These are phyloP conservation scores for Martes martes DNA, from an alignment of 2,113 vertebrate genomes.

Conservation along the genomic window DNA sequence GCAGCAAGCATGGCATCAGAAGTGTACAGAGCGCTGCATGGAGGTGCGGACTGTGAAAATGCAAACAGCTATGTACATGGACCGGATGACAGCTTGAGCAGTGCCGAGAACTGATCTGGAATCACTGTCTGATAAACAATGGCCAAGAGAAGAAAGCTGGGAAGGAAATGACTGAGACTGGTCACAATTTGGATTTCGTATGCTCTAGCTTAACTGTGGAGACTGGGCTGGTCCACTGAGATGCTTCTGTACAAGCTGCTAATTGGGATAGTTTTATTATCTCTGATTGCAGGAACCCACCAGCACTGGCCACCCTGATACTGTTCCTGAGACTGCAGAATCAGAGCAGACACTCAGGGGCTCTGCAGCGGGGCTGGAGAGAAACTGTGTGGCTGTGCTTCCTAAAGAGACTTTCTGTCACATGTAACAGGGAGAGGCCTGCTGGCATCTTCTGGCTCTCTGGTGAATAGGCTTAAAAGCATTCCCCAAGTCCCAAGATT, in stretches of 20 bases:
- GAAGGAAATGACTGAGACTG: neutral
- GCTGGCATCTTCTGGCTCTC: neutral
- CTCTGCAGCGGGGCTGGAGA: neutral
- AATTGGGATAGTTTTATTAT: neutral
- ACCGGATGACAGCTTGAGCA: neutral
- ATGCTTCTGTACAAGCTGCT: neutral
- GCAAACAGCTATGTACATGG: conserved; percentile 38
- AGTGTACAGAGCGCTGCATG: neutral
- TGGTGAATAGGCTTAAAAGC: neutral
- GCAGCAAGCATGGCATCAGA: neutral
- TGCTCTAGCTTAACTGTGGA: neutral
- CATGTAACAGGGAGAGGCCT: neutral
- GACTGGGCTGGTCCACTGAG: neutral
- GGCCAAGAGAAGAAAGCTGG: neutral
- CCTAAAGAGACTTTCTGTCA: neutral
- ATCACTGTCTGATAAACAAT: neutral
- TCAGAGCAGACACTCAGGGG: neutral
- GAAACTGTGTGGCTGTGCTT: neutral
- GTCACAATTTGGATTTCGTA: neutral
- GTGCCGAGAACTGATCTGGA: neutral
- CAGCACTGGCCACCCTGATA: neutral
- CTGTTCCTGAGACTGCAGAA: neutral
- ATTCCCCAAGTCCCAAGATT: neutral
- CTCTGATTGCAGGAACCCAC: neutral
- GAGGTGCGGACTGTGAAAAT: neutral